Evolutionary conservation across 2,888 invertebrate genomes (phyloP), one percentile per base, ranked within the genome.

Genomic region (Troides aeacus): DNA sequence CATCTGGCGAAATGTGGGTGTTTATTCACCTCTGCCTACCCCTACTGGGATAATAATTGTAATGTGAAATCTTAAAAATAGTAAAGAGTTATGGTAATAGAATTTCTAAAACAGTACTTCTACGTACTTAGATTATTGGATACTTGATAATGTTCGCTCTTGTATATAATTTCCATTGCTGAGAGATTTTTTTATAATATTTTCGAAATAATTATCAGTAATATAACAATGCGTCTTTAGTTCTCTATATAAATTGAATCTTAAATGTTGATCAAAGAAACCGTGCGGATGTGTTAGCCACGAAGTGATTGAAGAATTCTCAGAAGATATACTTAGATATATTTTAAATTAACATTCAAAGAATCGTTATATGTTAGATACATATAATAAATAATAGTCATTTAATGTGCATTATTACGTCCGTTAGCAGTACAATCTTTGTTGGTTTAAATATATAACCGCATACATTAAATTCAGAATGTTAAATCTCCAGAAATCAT

Each of bases 161-260:
- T 72, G 70, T 70, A 72, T 73, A 73, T 74, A 73, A 71, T 30
- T 66, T 68, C 56, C 63, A 65, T 56, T 18, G 69, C 36, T 63
- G 62, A 71, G 58, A 70, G 69, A 72, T 71, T 72, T 69, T 59
- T 53, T 46, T 62, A 75, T 79, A 81, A 81, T 76, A 81, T 82
- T 77, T 80, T 80, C 75, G 74, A 76, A 77, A 79, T 87, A 83
- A 86, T 87, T 86, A 82, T 79, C 72, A 77, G 78, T 84, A 84
- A 86, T 85, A 75, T 75, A 84, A 87, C 87, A 88, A 87, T 87
- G 80, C 76, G 79, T 79, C 80, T 83, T 83, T 89, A 87, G 89
- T 89, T 89, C 86, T 82, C 78, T 76, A 81, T 84, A 85, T 89
- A 82, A 84, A 89, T 88, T 83, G 82, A 84, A 80, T 77, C 78